These are phyloP conservation scores for Hormiphora californensis DNA, from an alignment of 37 sponge, comb jelly and placozoan genomes.

Conservation along the genomic window DNA sequence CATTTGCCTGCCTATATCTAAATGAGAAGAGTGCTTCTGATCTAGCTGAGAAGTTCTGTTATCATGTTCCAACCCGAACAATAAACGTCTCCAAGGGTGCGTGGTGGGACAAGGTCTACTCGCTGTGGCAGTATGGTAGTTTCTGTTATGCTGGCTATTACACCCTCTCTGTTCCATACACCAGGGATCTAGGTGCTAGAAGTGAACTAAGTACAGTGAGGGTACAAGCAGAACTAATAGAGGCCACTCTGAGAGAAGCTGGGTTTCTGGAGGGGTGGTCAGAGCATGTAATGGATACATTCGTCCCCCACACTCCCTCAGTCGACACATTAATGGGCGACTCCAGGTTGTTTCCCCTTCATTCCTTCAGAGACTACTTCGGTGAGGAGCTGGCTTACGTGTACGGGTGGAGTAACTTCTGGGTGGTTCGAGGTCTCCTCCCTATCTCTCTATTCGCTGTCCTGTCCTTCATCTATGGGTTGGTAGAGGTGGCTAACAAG, in stretches of 20 bases:
- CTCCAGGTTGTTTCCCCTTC: not conserved
- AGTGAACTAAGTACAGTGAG: not conserved
- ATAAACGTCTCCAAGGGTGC: not conserved
- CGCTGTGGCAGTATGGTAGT: not conserved
- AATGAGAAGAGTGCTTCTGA: not conserved
- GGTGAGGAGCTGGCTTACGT: slow-evolving; percentile 13
- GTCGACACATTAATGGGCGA: not conserved
- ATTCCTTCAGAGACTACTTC: not conserved
- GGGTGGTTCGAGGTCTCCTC: not conserved
- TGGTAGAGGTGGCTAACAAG: no score
- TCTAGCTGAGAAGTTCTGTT: not conserved
- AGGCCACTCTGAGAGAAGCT: not conserved
- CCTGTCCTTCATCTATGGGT: not conserved
- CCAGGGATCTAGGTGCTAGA: no score
- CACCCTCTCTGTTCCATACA: not conserved
- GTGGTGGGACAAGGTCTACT: not conserved
- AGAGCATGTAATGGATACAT: not conserved
- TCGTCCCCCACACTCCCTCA: not conserved
- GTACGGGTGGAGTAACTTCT: slow-evolving; percentile 7
- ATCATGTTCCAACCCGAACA: not conserved
- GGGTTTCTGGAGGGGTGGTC: not conserved
- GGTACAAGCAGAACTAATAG: not conserved
- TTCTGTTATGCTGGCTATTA: not conserved
- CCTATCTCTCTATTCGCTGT: not conserved
- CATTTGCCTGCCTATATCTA: not conserved